Percentiles rank a stretch among this genome's conserved stretches.
phyloP scores from a whole-genome alignment of 2,113 vertebrate genomes.

The Promerops cafer region DNA sequence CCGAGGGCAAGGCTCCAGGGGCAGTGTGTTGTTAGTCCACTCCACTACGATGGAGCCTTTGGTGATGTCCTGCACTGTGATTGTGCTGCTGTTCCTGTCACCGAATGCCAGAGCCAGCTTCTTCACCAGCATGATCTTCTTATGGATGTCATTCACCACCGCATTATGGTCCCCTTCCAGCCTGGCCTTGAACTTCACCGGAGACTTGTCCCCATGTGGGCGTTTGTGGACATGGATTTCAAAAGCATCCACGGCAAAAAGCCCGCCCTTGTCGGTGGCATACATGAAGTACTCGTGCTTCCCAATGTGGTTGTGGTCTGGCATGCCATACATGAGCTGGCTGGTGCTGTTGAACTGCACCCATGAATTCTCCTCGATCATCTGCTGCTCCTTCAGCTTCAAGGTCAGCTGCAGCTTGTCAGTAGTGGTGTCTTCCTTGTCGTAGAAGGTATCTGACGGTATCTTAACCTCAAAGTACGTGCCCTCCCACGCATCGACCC shows the following conservation, averaged over 20 bases:
- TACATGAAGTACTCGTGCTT: conserved; percentile 94
- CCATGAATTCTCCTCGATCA: conserved; percentile 85
- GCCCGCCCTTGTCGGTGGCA: conserved; percentile 89
- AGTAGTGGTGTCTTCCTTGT: conserved; percentile 89
- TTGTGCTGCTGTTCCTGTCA: conserved; percentile 89
- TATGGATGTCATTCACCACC: conserved; percentile 81
- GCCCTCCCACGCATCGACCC: conserved; percentile 90
- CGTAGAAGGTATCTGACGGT: conserved; percentile 89
- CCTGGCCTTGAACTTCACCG: conserved; percentile 84
- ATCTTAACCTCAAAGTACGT: conserved; percentile 97
- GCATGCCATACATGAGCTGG: conserved; percentile 92
- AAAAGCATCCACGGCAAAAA: conserved; percentile 87
- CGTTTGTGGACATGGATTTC: conserved; percentile 88
- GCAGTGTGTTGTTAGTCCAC: conserved; percentile 92
- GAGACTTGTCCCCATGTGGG: conserved; percentile 79
- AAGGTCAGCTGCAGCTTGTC: conserved; percentile 90
- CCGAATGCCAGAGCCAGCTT: conserved; percentile 88
- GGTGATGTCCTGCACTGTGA: conserved; percentile 84
- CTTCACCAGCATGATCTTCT: conserved; percentile 89
- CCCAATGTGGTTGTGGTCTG: conserved; percentile 80
- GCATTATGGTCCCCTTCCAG: conserved; percentile 82
- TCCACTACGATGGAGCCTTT: conserved; percentile 90
- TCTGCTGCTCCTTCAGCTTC: conserved; percentile 84
- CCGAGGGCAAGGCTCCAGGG: conserved; percentile 83
- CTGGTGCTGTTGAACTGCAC: conserved; percentile 95